A percentile compares a stretch with the other conserved stretches of the same genome.
phyloP scores from a whole-genome alignment of 23 tunicate species.

The Phallusia fumigata region DNA sequence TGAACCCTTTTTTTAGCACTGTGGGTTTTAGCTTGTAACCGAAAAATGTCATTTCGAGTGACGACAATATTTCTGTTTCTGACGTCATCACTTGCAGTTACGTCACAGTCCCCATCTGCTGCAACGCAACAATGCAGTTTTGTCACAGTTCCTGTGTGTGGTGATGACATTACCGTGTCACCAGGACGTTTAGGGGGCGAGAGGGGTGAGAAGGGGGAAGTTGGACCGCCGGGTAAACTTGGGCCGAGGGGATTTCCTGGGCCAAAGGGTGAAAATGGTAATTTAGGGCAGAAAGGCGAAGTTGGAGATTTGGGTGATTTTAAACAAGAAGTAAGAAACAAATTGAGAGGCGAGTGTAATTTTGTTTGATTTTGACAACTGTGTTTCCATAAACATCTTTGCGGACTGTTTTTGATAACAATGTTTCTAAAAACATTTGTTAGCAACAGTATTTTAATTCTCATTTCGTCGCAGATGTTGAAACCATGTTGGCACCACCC shows the following conservation, averaged over 20 bases:
- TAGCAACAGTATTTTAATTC: too few relatives aligned
- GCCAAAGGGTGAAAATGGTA: neutral
- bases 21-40: too few relatives aligned
- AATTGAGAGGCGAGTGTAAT: neutral
- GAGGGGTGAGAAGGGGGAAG: neutral
- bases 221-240: neutral
- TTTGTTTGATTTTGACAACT: too few relatives aligned
- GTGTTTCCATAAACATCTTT: too few relatives aligned
- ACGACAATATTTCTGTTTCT: too few relatives aligned
- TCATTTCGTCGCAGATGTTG: neutral
- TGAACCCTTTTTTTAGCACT: too few relatives aligned
- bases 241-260: neutral
- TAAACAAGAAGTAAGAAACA: neutral
- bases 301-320: neutral
- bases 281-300: neutral
- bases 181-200: constrained; percentile 7
- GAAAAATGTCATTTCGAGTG: too few relatives aligned
- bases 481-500: neutral
- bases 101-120: too few relatives aligned
- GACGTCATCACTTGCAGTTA: too few relatives aligned
- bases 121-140: neutral
- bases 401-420: too few relatives aligned
- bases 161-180: neutral
- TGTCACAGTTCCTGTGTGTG: constrained; percentile 3
- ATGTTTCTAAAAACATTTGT: too few relatives aligned